phyloP scores from a whole-genome alignment of 1,140 invertebrate species.

The Rhynchophorus ferrugineus region DNA sequence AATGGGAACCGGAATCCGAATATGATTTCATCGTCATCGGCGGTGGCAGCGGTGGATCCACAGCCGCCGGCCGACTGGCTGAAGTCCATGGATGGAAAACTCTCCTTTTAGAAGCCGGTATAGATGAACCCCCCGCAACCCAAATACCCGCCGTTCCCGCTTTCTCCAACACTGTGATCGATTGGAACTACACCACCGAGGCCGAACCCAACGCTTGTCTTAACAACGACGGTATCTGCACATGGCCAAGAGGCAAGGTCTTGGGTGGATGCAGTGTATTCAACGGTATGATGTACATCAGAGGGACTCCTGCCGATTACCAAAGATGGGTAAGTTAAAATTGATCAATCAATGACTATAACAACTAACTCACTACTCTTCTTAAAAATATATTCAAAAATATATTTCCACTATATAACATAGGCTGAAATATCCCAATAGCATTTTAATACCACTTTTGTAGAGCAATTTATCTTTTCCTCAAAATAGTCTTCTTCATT shows the following conservation, averaged over 20 bases:
- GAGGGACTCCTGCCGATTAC: constrained; percentile 46
- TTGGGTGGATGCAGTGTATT: constrained; percentile 53
- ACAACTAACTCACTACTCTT: background rate
- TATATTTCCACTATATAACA: no score
- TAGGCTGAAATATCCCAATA: no score
- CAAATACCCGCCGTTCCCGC: constrained; percentile 24
- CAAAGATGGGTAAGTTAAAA: constrained; percentile 43
- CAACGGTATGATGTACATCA: constrained; percentile 58
- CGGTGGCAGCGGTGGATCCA: constrained; percentile 67
- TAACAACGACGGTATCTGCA: constrained; percentile 43
- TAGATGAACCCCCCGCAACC: constrained; percentile 10
- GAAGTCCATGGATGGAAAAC: constrained; percentile 68
- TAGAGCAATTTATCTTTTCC: no score
- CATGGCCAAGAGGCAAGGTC: constrained; percentile 48
- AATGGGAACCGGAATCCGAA: background rate
- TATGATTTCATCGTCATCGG: constrained; percentile 21
- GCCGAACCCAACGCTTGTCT: constrained; percentile 49
- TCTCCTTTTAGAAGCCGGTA: constrained; percentile 68
- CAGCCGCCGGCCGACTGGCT: constrained; percentile 66
- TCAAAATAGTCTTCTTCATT: no score
- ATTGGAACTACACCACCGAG: constrained; percentile 56
- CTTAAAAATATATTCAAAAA: no score
- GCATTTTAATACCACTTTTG: no score
- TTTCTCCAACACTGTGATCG: constrained; percentile 45
- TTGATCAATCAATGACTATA: background rate